These are phyloP conservation scores for Percopsis transmontana DNA, from an alignment of 2,113 vertebrate species.

Conservation along the genomic window DNA sequence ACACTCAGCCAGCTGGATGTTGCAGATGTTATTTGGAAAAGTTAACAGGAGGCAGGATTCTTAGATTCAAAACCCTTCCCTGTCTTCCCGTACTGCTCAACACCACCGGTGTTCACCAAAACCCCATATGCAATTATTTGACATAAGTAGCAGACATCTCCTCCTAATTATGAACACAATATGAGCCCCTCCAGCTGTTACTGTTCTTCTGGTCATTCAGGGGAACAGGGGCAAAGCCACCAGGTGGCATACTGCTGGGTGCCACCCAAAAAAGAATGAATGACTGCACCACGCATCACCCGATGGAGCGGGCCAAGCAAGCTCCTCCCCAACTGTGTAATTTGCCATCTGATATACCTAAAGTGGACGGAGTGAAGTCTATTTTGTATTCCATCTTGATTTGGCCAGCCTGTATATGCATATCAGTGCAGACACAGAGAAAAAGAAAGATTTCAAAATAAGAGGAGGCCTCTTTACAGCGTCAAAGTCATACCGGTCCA, in stretches of 20 bases:
- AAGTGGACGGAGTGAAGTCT: conserved; percentile 25
- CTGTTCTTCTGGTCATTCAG: conserved; percentile 36
- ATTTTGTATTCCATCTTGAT: conserved; percentile 27
- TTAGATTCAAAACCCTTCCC: conserved; percentile 27
- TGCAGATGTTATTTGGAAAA: not conserved
- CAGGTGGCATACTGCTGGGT: not conserved
- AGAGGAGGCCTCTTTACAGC: conserved; percentile 25
- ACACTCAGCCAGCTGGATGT: conserved; percentile 3
- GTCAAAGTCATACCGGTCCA: conserved; percentile 14
- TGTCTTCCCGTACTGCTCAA: conserved; percentile 13
- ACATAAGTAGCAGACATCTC: conserved; percentile 36
- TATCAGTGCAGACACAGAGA: conserved; percentile 14
- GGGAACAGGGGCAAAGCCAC: conserved; percentile 12
- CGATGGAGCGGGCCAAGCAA: not conserved
- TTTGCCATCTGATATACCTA: conserved; percentile 42
- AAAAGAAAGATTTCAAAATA: conserved; percentile 9
- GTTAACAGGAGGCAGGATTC: conserved; percentile 19
- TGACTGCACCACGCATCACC: conserved; percentile 1
- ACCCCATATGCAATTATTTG: conserved; percentile 45
- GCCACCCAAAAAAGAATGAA: conserved; percentile 23
- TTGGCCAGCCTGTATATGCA: conserved; percentile 31
- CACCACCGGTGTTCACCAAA: conserved; percentile 42
- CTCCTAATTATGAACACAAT: conserved; percentile 49
- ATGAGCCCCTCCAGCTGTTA: conserved; percentile 48
- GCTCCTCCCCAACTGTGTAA: conserved; percentile 3